These are phyloP conservation scores for Patella caerulea DNA, from an alignment of 2,888 invertebrate species.

Conservation along the genomic window DNA sequence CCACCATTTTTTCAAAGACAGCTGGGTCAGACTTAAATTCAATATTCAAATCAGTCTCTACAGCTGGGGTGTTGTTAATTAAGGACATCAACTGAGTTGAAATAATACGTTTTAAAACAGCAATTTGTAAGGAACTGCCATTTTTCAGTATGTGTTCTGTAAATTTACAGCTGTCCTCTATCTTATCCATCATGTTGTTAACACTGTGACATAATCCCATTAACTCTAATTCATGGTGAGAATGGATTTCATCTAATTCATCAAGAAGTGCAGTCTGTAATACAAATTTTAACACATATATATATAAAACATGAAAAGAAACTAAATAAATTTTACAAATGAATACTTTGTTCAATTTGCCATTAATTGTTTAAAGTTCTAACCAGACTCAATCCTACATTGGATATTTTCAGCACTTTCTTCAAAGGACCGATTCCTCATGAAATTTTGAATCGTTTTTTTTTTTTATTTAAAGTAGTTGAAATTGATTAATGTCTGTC, in stretches of 20 bases:
- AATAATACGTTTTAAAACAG: slow-evolving; percentile 86
- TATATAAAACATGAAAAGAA: not conserved
- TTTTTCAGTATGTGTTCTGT: slow-evolving; percentile 85
- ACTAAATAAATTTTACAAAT: too few relatives aligned
- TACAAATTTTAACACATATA: slow-evolving; percentile 5
- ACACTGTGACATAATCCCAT: slow-evolving; percentile 88
- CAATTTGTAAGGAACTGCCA: slow-evolving; percentile 79
- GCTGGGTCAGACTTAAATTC: slow-evolving; percentile 84
- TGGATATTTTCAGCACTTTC: too few relatives aligned
- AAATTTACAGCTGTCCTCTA: slow-evolving; percentile 90
- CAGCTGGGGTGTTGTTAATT: slow-evolving; percentile 85
- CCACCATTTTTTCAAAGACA: slow-evolving; percentile 82
- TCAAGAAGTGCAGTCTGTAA: slow-evolving; percentile 78
- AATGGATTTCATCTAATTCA: slow-evolving; percentile 76
- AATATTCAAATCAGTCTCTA: slow-evolving; percentile 82
- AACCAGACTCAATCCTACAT: too few relatives aligned
- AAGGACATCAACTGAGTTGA: slow-evolving; percentile 83
- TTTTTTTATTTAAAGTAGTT: too few relatives aligned
- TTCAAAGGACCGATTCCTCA: too few relatives aligned
- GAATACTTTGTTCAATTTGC: too few relatives aligned
- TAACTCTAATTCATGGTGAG: slow-evolving; percentile 87
- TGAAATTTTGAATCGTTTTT: too few relatives aligned
- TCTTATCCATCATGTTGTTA: slow-evolving; percentile 86
- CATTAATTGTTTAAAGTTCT: too few relatives aligned
- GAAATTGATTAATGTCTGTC: too few relatives aligned